Base-by-base conservation (phyloP, 2,888 invertebrate genomes). In the Macrosiphum euphorbiae region DNA sequence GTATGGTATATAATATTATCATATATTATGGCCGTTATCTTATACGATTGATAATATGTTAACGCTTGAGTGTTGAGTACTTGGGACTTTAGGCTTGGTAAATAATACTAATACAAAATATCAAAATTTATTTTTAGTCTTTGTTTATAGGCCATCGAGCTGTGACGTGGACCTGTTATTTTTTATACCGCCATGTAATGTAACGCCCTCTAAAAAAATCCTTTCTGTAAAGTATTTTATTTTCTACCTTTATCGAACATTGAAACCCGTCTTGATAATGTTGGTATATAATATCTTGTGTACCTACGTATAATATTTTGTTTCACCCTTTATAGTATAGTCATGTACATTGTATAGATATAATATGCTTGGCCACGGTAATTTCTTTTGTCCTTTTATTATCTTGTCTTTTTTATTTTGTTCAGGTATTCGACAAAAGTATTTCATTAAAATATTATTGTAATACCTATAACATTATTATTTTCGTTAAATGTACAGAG, bases 311-410 rank as follows among this genome's bases (percentile, higher is more conserved):
- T 26, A n/a, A 86, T 88, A 92, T 92, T 92, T 92, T 87, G 47
- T 92, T 88, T 88, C 52, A 88, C 92, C 67, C 67, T 92, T 88
- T 87, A 61, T 85, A n/a, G n/a, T 20, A n/a, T 67, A 78, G 78
- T 78, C 78, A 20, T 35, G 78, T 78, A 78, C 20, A 16, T 78
- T n/a, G n/a, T 67, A 16, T 5, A 67, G 5, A n/a, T 47, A 4
- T 28, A 47, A 44, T 55, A 44, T 50, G 67, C 35, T 61, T 87
- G 16, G n/a, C 67, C 41, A 20, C 28, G 35, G n/a, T 44, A 3
- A 52, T 88, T 92, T 67, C 87, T 88, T 92, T 92, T 92, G 78
- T 92, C 78, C 52, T 88, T 88, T 88, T 92, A 88, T 78, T 78
- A 87, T 78, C 44, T 61, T 41, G 86, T 88, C 16, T 88, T 50